phyloP scores from a whole-genome alignment of 2,888 invertebrate species.

The Rugalucina vietnamica region DNA sequence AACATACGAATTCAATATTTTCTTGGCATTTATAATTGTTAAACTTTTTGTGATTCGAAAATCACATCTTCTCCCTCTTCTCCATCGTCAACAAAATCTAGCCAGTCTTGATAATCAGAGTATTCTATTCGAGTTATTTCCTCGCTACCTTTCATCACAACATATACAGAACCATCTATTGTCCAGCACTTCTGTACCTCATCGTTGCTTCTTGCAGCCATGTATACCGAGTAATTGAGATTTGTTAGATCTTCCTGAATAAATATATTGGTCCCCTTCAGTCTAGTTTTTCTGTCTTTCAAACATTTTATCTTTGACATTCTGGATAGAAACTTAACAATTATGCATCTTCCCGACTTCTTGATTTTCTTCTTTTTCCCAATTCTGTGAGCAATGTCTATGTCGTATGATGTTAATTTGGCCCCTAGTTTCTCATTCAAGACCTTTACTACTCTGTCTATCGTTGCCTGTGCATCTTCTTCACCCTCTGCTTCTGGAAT shows the following conservation, averaged over 20 bases:
- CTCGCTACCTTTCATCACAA: neutral
- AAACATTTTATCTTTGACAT: neutral
- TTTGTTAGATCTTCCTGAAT: constrained; percentile 10
- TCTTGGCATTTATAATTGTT: too few relatives aligned
- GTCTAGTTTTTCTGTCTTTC: neutral
- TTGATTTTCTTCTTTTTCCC: neutral
- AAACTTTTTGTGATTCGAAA: too few relatives aligned
- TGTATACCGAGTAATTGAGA: neutral
- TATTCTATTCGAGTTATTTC: neutral
- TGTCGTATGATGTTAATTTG: neutral
- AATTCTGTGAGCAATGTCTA: constrained; percentile 3
- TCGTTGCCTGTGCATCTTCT: neutral
- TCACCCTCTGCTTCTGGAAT: neutral
- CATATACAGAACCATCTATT: neutral
- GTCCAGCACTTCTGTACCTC: neutral
- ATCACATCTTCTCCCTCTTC: too few relatives aligned
- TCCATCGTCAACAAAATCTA: neutral
- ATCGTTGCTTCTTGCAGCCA: constrained; percentile 2
- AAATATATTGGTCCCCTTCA: neutral
- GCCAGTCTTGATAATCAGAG: neutral
- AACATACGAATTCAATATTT: too few relatives aligned
- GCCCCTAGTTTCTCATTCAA: constrained; percentile 4
- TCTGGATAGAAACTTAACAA: neutral
- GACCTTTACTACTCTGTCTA: neutral
- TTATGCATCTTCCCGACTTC: neutral